These are phyloP conservation scores for Candoia aspera DNA, from an alignment of 2,113 vertebrate genomes.

Conservation along the genomic window DNA sequence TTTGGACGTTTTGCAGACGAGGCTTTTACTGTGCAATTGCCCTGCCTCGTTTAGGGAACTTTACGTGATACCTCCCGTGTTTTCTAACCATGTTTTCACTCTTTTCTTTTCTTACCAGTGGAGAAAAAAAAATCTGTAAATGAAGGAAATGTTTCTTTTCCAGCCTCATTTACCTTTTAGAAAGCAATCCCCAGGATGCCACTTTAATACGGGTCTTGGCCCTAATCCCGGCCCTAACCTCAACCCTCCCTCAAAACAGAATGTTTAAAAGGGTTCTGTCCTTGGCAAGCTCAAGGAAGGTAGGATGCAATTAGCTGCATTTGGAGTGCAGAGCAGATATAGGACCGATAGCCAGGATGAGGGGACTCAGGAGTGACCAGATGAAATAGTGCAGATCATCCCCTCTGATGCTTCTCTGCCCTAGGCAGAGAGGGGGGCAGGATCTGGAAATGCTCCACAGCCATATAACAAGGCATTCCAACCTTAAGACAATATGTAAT, in stretches of 20 bases:
- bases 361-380: neutral
- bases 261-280: neutral
- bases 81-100: neutral
- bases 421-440: neutral
- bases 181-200: neutral
- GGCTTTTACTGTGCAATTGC: neutral
- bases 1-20: neutral
- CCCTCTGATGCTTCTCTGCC: neutral
- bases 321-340: neutral
- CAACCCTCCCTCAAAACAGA: neutral
- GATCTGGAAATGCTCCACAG: neutral
- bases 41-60: neutral
- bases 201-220: neutral
- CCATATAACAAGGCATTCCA: neutral
- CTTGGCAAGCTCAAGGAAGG: neutral
- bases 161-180: neutral
- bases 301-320: neutral
- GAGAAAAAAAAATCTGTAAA: neutral
- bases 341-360: neutral
- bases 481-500: neutral
- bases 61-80: neutral
- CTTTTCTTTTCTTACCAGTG: neutral
- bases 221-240: neutral
- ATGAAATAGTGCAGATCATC: neutral
- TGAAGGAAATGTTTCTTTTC: neutral